These are phyloP conservation scores for Synanceia verrucosa DNA, from an alignment of 2,797 vertebrate species.

Conservation along the genomic window DNA sequence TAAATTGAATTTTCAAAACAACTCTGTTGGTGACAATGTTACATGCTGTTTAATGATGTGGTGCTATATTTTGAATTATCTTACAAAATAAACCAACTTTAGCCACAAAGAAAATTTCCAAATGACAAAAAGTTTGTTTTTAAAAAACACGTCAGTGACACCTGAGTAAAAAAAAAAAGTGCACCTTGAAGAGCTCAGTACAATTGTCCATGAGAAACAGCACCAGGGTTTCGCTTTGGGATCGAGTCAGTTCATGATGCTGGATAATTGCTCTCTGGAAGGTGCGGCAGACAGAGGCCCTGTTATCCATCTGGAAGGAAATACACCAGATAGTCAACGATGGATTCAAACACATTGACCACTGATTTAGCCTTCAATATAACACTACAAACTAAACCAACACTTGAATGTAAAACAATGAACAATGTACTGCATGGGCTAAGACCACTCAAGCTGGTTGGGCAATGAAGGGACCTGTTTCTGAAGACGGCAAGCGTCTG, in stretches of 20 bases:
- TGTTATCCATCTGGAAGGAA: conserved; percentile 83
- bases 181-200: conserved; percentile 85
- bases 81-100: too few relatives aligned
- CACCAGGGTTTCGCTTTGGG: conserved; percentile 79
- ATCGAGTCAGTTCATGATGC: conserved; percentile 79
- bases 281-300: conserved; percentile 80
- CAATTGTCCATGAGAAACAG: conserved; percentile 86
- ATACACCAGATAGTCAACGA: background rate
- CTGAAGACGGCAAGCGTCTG: conserved; percentile 82
- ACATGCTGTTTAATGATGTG: too few relatives aligned
- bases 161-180: background rate
- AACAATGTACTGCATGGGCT: background rate
- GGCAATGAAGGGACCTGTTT: conserved; percentile 71
- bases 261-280: conserved; percentile 86
- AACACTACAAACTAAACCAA: background rate
- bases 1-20: background rate
- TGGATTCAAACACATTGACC: background rate
- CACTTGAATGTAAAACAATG: background rate
- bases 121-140: too few relatives aligned
- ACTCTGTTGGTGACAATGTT: too few relatives aligned
- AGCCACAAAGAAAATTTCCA: too few relatives aligned
- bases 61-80: too few relatives aligned
- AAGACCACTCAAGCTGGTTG: background rate
- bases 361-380: background rate
- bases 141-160: background rate